Conservation (phyloP, 2,888 invertebrate genomes). For the Orchestes rusci region DNA sequence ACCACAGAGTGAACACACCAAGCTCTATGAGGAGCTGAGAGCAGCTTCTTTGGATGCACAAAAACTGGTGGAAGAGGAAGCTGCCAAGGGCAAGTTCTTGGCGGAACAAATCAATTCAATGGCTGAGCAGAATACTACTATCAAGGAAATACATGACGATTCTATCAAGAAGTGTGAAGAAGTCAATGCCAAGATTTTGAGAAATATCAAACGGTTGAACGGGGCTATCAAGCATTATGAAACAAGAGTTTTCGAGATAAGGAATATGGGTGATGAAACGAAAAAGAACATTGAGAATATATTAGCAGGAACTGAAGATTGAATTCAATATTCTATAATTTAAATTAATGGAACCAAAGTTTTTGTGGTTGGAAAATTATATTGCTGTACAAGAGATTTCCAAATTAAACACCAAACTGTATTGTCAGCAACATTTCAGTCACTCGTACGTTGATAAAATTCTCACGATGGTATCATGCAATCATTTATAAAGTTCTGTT, state of each 20-base stretch:
- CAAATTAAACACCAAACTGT: too few species aligned
- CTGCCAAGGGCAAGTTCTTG: slow-evolving; percentile 38
- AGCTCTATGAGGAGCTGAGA: slow-evolving; percentile 39
- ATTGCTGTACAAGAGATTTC: too few species aligned
- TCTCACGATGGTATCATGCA: too few species aligned
- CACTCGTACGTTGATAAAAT: too few species aligned
- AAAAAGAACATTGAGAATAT: slow-evolving; percentile 8
- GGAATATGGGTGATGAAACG: slow-evolving; percentile 15
- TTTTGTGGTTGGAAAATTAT: too few species aligned
- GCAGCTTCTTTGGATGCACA: slow-evolving; percentile 38
- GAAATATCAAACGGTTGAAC: slow-evolving; percentile 38
- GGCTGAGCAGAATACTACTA: slow-evolving; percentile 37
- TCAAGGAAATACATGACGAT: slow-evolving; percentile 38
- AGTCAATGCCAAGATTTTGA: slow-evolving; percentile 39
- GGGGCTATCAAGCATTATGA: slow-evolving; percentile 36
- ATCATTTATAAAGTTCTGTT: too few species aligned
- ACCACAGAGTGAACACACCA: slow-evolving; percentile 33
- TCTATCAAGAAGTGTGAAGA: slow-evolving; percentile 38
- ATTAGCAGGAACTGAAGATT: slow-evolving; percentile 1
- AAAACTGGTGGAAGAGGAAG: slow-evolving; percentile 40
- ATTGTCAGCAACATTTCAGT: too few species aligned
- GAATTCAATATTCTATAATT: not conserved
- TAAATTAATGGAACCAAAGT: not conserved
- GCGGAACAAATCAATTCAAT: slow-evolving; percentile 40
- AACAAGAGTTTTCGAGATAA: slow-evolving; percentile 32